Conservation (phyloP, 2,113 vertebrate species). For the Tonatia bakeri region DNA sequence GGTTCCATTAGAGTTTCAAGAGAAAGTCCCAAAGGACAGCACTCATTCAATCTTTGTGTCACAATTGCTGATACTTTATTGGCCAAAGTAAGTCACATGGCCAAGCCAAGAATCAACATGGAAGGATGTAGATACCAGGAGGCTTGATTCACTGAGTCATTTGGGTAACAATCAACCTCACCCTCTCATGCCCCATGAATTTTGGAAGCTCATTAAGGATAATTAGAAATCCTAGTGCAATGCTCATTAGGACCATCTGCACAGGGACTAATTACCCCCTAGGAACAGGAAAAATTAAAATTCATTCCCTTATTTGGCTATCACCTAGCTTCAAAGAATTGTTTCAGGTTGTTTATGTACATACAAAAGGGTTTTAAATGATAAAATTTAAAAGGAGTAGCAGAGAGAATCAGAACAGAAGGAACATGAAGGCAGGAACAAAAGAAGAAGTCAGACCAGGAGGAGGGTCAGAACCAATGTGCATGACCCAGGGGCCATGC, state of each 20-base stretch:
- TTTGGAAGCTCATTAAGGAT: constrained; percentile 64
- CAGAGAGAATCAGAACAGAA: neutral
- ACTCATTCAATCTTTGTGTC: neutral
- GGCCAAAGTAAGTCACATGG: neutral
- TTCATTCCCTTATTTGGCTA: constrained; percentile 38
- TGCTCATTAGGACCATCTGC: constrained; percentile 57
- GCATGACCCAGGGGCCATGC: accelerated
- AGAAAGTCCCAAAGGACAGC: neutral
- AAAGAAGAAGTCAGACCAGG: neutral
- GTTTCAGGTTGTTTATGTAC: constrained; percentile 24
- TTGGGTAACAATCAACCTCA: constrained; percentile 32
- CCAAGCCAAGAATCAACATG: neutral
- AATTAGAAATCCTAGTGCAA: constrained; percentile 50
- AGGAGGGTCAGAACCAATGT: neutral
- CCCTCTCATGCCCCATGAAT: constrained; percentile 42
- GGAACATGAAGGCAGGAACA: neutral
- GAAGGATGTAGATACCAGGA: neutral
- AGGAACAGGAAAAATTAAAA: constrained; percentile 13
- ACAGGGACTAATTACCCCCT: constrained; percentile 28
- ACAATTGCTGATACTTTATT: neutral
- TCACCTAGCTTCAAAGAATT: neutral
- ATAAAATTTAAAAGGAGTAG: neutral
- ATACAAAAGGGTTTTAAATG: neutral
- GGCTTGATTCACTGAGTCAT: constrained; percentile 45
- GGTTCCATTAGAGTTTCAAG: neutral